Evolutionary conservation across 2,113 vertebrate genomes (phyloP).

Genomic region (Artemisiospiza belli): DNA sequence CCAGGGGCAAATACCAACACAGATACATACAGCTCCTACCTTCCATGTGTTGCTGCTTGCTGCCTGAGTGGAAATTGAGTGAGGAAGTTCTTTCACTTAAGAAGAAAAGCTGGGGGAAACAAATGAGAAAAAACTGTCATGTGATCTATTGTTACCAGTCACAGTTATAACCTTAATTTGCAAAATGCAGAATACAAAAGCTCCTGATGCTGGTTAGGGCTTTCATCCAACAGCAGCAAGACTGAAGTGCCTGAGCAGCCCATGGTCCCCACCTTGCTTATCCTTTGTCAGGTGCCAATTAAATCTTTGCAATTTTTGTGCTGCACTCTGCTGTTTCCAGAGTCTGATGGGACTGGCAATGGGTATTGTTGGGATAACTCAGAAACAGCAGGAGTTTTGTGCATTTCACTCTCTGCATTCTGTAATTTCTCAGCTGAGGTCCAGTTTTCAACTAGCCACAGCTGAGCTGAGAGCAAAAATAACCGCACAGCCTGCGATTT

Average conservation of each 20-base stretch:
- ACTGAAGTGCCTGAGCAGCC: background rate
- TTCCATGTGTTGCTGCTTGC: background rate
- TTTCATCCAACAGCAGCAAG: background rate
- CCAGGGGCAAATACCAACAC: background rate
- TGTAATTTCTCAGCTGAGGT: background rate
- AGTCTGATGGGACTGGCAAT: background rate
- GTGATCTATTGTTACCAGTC: background rate
- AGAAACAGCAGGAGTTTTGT: background rate
- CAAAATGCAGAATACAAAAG: background rate
- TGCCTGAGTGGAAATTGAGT: background rate
- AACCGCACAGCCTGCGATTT: background rate
- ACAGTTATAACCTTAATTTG: background rate
- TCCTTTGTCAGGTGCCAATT: background rate
- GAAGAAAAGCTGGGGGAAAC: background rate
- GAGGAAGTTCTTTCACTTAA: background rate
- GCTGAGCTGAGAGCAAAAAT: background rate
- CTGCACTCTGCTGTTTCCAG: background rate
- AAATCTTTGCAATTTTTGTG: background rate
- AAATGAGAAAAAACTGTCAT: background rate
- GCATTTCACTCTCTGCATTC: background rate
- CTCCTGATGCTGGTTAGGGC: rapidly evolving
- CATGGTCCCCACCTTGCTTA: rapidly evolving
- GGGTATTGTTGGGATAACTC: background rate
- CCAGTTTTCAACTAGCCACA: background rate
- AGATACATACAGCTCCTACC: background rate